A percentile compares a stretch with the other conserved stretches of the same genome.
These are phyloP conservation scores for Lagria hirta DNA, from an alignment of 2,888 invertebrate genomes.

Conservation along the genomic window DNA sequence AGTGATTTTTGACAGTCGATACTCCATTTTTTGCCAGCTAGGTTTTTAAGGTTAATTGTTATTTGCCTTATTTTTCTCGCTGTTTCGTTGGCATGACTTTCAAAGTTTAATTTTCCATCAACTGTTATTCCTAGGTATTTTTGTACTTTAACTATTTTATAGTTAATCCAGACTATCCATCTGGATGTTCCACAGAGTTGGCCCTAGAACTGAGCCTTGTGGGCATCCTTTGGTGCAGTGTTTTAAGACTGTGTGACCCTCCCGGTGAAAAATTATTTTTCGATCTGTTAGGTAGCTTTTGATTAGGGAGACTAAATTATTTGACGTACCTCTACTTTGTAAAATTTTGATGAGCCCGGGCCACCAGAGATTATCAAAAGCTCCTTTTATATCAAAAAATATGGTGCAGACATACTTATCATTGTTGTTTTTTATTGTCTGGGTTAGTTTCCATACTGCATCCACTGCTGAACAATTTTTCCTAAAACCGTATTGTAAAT, in stretches of 20 bases:
- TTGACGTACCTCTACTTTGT: neutral
- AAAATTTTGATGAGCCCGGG: neutral
- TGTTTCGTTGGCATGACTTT: slow-evolving; percentile 1
- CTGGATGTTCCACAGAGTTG: slow-evolving; percentile 9
- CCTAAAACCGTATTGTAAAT: slow-evolving; percentile 6
- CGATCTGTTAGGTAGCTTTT: slow-evolving; percentile 1
- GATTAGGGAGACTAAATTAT: neutral
- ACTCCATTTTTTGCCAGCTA: neutral
- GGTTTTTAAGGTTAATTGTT: neutral
- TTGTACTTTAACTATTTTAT: neutral
- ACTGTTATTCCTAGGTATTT: slow-evolving; percentile 1
- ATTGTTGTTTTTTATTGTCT: neutral
- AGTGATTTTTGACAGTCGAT: neutral
- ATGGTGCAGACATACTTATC: slow-evolving; percentile 5
- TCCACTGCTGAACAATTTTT: slow-evolving; percentile 3
- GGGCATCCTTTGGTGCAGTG: slow-evolving; percentile 5
- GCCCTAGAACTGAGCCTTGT: slow-evolving; percentile 9
- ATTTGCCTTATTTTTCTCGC: slow-evolving; percentile 4
- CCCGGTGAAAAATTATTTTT: neutral
- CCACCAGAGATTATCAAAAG: slow-evolving; percentile 8
- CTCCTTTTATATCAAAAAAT: no score
- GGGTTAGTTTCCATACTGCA: slow-evolving; percentile 1
- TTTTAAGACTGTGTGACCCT: neutral
- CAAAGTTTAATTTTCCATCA: neutral
- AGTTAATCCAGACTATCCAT: slow-evolving; percentile 3